Base-by-base conservation (phyloP, 2,113 vertebrate species). In the Tyrannus savana region DNA sequence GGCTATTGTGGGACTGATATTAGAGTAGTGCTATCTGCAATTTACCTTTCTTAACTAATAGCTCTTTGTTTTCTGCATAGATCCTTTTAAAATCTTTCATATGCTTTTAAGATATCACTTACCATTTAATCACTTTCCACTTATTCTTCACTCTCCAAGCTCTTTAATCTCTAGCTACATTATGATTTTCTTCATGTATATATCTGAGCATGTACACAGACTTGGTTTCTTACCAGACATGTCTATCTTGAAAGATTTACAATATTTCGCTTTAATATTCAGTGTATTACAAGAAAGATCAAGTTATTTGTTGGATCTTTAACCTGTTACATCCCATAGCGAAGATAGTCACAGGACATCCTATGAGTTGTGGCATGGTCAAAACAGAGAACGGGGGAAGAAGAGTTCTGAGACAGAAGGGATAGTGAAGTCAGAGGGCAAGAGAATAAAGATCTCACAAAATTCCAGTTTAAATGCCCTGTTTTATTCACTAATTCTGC, bases 31-130 rank as follows among this genome's bases (percentile, higher is more conserved):
- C 44, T 71, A 93, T 93, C 75, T 84, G 84, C 19, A 90, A 88
- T 93, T 97, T 97, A 91, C 84, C 53, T 97, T 96, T 96, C 97
- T 92, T 95, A 91, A 95, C 86, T 97, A 95, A 97, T 89, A 94
- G 75, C 42, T 95, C 84, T 96, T 96, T 97, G 53, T 97, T 98
- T 98, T 96, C 94, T 88, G 7, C 63, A 63, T 79, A 68, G 55
- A 75, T 73, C 84, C 93, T 96, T 97, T 93, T 94, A 94, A 97
- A 97, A 90, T 83, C 68, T 94, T 79, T 71, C 67, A 78, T 93
- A 80, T 84, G 76, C 67, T 97, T 97, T 96, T 96, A 97, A 97
- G 91, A 96, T 95, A 95, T 92, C 81, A 93, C 88, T 96, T 97
- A 64, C 91, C 89, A 93, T 96, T 90, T 97, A 97, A 96, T 97